phyloP scores from a whole-genome alignment of 2,113 vertebrate species.

The Telmatochromis brichardi region DNA sequence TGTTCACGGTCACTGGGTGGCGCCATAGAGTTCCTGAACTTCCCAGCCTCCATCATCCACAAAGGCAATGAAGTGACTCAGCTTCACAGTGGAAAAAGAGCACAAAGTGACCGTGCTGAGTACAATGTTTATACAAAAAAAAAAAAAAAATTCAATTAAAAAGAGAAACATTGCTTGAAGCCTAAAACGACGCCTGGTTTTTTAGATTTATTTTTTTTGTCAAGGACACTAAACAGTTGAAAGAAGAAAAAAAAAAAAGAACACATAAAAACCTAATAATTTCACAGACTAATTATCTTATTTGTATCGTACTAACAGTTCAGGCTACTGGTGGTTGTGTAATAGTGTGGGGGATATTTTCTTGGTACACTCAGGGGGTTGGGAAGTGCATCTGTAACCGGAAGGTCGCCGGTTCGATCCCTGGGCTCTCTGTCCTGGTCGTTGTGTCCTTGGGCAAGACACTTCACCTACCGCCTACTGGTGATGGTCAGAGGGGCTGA shows the following conservation, averaged over 20 bases:
- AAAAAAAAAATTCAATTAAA: too few species aligned
- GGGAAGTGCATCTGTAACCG: too few species aligned
- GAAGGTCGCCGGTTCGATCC: too few species aligned
- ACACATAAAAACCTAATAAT: neutral
- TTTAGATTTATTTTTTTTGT: neutral
- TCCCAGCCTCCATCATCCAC: neutral
- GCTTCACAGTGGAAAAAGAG: too few species aligned
- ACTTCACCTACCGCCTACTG: too few species aligned
- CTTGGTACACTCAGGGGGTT: neutral
- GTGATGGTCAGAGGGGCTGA: rapidly evolving
- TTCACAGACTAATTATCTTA: neutral
- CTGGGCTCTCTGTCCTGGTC: too few species aligned
- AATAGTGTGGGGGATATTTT: neutral
- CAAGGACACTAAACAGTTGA: neutral
- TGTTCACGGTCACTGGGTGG: neutral
- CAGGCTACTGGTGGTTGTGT: neutral
- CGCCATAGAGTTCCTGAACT: neutral
- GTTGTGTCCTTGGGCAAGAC: too few species aligned
- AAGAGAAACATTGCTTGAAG: neutral
- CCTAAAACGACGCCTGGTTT: rapidly evolving
- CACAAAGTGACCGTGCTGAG: too few species aligned
- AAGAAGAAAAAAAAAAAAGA: neutral
- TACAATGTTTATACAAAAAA: neutral
- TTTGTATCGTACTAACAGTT: neutral
- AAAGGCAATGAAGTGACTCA: neutral